These are phyloP conservation scores for Ganaspis brasiliensis DNA, from an alignment of 2,888 invertebrate genomes.

Conservation along the genomic window DNA sequence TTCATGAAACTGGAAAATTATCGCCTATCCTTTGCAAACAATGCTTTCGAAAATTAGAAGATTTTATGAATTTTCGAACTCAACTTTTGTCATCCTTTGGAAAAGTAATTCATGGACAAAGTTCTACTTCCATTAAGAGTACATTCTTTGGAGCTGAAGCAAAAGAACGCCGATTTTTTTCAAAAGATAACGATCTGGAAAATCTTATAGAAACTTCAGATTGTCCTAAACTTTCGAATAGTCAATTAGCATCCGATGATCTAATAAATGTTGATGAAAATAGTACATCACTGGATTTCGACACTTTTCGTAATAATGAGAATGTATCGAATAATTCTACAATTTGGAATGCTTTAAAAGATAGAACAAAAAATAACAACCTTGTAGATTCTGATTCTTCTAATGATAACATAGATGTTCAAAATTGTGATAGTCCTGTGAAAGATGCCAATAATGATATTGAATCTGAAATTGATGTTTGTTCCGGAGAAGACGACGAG, in stretches of 20 bases:
- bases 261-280: slow-evolving; percentile 63
- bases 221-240: slow-evolving; percentile 27
- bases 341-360: slow-evolving; percentile 49
- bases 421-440: slow-evolving; percentile 45
- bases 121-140: not conserved
- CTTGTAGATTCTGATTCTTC: slow-evolving; percentile 57
- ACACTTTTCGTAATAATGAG: slow-evolving; percentile 53
- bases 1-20: slow-evolving; percentile 2
- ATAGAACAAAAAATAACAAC: slow-evolving; percentile 62
- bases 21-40: slow-evolving; percentile 80
- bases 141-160: not conserved
- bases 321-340: slow-evolving; percentile 45
- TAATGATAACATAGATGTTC: slow-evolving; percentile 46
- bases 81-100: slow-evolving; percentile 57
- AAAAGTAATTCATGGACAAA: not conserved
- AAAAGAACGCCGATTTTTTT: slow-evolving; percentile 10
- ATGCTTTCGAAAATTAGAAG: slow-evolving; percentile 73
- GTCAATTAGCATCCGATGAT: slow-evolving; percentile 54
- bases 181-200: slow-evolving; percentile 36
- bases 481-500: slow-evolving; percentile 69
- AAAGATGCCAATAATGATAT: slow-evolving; percentile 62
- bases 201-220: not conserved
- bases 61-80: slow-evolving; percentile 59
- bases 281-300: slow-evolving; percentile 52
- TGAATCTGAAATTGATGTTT: slow-evolving; percentile 70